These are phyloP conservation scores for Heliocidaris tuberculata DNA, from an alignment of 35 echinoderm and acorn worm genomes.

Conservation along the genomic window DNA sequence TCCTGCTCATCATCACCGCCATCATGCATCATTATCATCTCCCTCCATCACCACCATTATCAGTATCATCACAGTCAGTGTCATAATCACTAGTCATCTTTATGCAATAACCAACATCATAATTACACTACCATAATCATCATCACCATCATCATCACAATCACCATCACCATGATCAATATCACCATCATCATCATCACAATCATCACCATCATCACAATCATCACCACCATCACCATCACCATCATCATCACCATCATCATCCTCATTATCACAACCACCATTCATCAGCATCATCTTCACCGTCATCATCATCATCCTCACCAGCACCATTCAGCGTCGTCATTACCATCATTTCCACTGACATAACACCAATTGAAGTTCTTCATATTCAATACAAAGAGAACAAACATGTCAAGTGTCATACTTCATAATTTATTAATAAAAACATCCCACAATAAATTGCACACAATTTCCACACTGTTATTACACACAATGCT, in stretches of 20 bases:
- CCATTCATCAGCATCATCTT: neutral
- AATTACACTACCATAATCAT: neutral
- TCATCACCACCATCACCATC: neutral
- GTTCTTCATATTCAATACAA: no score
- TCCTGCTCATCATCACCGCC: no score
- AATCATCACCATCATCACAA: neutral
- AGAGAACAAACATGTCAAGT: no score
- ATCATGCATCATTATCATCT: no score
- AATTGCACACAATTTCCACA: neutral
- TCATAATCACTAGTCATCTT: no score
- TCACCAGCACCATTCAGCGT: neutral
- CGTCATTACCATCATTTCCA: neutral
- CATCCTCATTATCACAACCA: neutral
- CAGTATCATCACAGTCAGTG: no score
- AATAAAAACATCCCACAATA: neutral
- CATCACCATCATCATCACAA: neutral
- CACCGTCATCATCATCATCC: neutral
- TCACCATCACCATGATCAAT: neutral
- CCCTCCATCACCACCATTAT: no score
- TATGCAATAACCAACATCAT: no score
- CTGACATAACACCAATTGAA: neutral
- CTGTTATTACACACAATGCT: neutral
- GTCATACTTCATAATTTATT: neutral
- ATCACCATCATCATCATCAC: neutral
- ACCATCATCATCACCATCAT: no score